A percentile compares a stretch with the other conserved stretches of the same genome.
Evolutionary conservation across 2,113 vertebrate species (phyloP).

Genomic region (Vidua macroura): DNA sequence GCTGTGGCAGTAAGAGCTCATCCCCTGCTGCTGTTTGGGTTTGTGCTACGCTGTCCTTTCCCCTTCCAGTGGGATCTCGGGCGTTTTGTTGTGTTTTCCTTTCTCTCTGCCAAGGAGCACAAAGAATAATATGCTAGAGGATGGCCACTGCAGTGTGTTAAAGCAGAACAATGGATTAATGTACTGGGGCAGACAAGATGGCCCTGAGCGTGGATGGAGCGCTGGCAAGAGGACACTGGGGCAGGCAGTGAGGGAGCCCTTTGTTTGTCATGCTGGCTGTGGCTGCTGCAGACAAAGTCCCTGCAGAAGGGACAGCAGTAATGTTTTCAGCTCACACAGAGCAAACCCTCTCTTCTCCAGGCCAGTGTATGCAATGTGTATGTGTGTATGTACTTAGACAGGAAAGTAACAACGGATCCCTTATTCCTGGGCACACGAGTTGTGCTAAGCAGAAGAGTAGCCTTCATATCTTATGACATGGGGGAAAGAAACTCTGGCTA

Average conservation of each 20-base stretch:
- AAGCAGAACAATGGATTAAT: slow-evolving; percentile 38
- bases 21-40: fast-evolving
- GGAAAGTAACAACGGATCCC: background rate
- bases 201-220: background rate
- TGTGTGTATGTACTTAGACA: background rate
- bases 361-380: fast-evolving
- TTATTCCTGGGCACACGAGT: background rate
- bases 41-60: background rate
- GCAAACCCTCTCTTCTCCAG: background rate
- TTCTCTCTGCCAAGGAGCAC: slow-evolving; percentile 9
- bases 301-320: background rate
- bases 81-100: background rate
- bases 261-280: background rate
- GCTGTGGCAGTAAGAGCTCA: background rate
- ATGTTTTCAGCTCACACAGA: background rate
- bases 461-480: fast-evolving
- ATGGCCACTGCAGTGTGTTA: slow-evolving; percentile 28
- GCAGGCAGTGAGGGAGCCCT: background rate
- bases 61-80: background rate
- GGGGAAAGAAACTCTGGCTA: background rate
- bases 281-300: background rate
- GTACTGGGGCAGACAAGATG: slow-evolving; percentile 1
- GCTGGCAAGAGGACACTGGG: background rate
- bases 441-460: background rate
- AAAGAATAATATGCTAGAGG: background rate